These are phyloP conservation scores for Drosophila parthenogenetica DNA, from an alignment of 2,888 invertebrate species.

Conservation along the genomic window DNA sequence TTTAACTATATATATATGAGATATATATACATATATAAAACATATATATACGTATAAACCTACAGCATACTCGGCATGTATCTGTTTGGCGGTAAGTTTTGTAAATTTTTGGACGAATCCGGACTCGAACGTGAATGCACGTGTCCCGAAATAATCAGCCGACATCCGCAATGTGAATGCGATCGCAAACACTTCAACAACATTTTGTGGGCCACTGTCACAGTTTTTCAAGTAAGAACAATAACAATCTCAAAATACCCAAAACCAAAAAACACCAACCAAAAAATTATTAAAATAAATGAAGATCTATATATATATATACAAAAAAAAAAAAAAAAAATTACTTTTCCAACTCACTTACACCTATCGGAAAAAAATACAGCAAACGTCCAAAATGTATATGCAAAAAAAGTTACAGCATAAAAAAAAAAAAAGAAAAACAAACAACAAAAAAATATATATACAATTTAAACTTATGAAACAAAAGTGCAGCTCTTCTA, in stretches of 20 bases:
- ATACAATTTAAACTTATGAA: slow-evolving; percentile 4
- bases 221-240: slow-evolving; percentile 97
- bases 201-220: slow-evolving; percentile 98
- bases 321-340: slow-evolving; percentile 1
- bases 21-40: slow-evolving; percentile 51
- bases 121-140: slow-evolving; percentile 94
- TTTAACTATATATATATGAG: slow-evolving; percentile 47
- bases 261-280: slow-evolving; percentile 2
- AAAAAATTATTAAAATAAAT: slow-evolving; percentile 24
- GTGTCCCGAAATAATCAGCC: slow-evolving; percentile 95
- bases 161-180: slow-evolving; percentile 96
- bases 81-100: slow-evolving; percentile 99
- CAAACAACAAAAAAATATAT: not conserved
- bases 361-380: slow-evolving; percentile 16
- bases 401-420: slow-evolving; percentile 14
- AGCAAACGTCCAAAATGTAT: slow-evolving; percentile 37
- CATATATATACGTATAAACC: slow-evolving; percentile 75
- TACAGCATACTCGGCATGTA: slow-evolving; percentile 99
- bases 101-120: slow-evolving; percentile 96
- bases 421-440: not conserved
- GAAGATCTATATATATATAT: slow-evolving; percentile 8
- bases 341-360: slow-evolving; percentile 23
- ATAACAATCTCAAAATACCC: slow-evolving; percentile 37
- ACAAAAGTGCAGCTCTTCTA: slow-evolving; percentile 42
- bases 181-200: slow-evolving; percentile 99